Evolutionary conservation across 2,888 invertebrate species (phyloP), one percentile per base, ranked within the genome.

Genomic region (Phalera bucephala): DNA sequence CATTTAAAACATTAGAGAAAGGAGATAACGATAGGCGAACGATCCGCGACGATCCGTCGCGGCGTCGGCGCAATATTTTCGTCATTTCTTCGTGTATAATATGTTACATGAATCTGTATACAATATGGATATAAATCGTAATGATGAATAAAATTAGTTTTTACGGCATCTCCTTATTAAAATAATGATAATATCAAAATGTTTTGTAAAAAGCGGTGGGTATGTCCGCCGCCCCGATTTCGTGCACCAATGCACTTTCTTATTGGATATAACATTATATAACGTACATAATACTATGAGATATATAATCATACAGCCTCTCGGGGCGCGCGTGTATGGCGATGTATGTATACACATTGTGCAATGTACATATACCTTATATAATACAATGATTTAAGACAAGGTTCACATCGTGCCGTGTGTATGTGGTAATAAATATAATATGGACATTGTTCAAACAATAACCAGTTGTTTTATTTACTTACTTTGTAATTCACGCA

Each of bases 341-440:
- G 90, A 90, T 89, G 91, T 92, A 92, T 93, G 92, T 92, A 91
- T 91, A 92, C 92, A 92, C 90, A 90, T 90, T 91, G 90, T 93
- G 92, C 92, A 92, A 92, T 93, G 93, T 93, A 93, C 91, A 93
- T 92, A 92, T 92, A 92, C 92, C 92, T 92, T 92, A 81, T 90
- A 91, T 88, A 89, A 92, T 92, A 92, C 91, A 92, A 92, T 92
- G 93, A 93, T 93, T 89, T 92, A 94, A 94, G 94, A 94, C 93
- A 94, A 94, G 94, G 94, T 94, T 95, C 94, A 94, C 95, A 94
- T 94, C 94, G 94, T 94, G 94, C 94, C 94, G 94, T 94, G 94
- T 94, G 94, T 94, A 94, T 94, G 94, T 94, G 94, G 93, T 94
- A 93, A 93, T 92, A 94, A 93, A 94, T 94, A 94, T 93, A 94